Evolutionary conservation across 1,140 invertebrate genomes (phyloP).

Genomic region (Drosophila persimilis): DNA sequence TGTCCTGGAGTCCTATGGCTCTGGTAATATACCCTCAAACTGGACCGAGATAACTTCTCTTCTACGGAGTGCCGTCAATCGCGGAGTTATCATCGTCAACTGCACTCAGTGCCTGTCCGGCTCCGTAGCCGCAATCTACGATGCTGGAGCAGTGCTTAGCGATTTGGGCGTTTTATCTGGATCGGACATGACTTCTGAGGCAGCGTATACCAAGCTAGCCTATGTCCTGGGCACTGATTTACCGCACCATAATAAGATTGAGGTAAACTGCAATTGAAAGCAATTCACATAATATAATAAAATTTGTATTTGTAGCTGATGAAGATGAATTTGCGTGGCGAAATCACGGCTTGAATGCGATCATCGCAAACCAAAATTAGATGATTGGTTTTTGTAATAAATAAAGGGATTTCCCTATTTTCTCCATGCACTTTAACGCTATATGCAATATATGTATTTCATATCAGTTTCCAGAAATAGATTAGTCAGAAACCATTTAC

Average conservation of each 20-base stretch:
- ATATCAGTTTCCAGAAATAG: too few species aligned
- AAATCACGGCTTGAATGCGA: constrained; percentile 83
- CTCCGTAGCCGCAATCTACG: constrained; percentile 90
- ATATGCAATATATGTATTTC: too few species aligned
- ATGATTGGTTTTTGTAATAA: too few species aligned
- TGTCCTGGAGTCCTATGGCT: constrained; percentile 95
- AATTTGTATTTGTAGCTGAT: constrained; percentile 86
- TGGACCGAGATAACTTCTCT: constrained; percentile 91
- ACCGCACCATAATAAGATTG: constrained; percentile 88
- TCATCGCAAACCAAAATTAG: too few species aligned
- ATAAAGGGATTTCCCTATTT: too few species aligned
- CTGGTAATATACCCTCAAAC: constrained; percentile 95
- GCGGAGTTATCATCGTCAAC: constrained; percentile 96
- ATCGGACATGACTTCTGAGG: constrained; percentile 97
- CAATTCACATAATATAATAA: background rate
- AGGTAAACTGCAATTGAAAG: constrained; percentile 49
- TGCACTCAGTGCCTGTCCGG: constrained; percentile 95
- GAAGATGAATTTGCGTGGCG: constrained; percentile 88
- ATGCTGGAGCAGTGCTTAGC: constrained; percentile 88
- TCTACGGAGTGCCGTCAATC: constrained; percentile 88
- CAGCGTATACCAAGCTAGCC: constrained; percentile 94
- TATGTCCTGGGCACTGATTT: constrained; percentile 94
- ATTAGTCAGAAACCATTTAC: too few species aligned
- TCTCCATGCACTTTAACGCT: too few species aligned
- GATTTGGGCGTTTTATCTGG: constrained; percentile 92